Conservation (phyloP, 1,140 invertebrate genomes). For the Polypedilum pembai region DNA sequence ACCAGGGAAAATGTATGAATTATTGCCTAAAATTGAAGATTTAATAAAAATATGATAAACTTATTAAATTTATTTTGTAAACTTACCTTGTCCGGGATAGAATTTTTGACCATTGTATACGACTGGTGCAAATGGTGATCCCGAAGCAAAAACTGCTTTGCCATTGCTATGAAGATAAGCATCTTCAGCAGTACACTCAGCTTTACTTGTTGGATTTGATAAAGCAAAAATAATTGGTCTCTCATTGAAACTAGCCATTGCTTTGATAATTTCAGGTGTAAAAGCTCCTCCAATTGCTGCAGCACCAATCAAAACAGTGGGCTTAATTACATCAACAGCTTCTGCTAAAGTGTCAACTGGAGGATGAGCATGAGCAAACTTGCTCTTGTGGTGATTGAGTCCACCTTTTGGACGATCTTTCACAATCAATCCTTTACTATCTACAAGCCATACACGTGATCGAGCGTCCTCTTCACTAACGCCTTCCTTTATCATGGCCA, state of each 20-base stretch:
- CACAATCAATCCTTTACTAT: conserved; percentile 60
- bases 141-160: conserved; percentile 75
- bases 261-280: conserved; percentile 68
- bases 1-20: conserved; percentile 95
- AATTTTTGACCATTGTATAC: conserved; percentile 66
- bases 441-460: conserved; percentile 68
- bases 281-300: conserved; percentile 79
- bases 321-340: conserved; percentile 69
- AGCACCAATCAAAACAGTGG: conserved; percentile 80
- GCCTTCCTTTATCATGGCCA: conserved; percentile 81
- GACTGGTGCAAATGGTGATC: conserved; percentile 84
- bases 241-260: conserved; percentile 71
- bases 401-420: conserved; percentile 67
- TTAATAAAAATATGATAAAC: too few relatives aligned
- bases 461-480: conserved; percentile 60
- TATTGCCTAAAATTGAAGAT: conserved; percentile 63
- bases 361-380: conserved; percentile 63
- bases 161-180: conserved; percentile 80
- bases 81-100: conserved; percentile 74
- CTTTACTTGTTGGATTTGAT: conserved; percentile 93
- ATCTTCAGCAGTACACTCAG: conserved; percentile 94
- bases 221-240: conserved; percentile 88
- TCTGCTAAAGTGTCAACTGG: conserved; percentile 65
- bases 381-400: conserved; percentile 64
- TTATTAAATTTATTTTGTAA: too few relatives aligned